Conservation (phyloP, 2,113 vertebrate species). For the Epinephelus cyanopodus region DNA sequence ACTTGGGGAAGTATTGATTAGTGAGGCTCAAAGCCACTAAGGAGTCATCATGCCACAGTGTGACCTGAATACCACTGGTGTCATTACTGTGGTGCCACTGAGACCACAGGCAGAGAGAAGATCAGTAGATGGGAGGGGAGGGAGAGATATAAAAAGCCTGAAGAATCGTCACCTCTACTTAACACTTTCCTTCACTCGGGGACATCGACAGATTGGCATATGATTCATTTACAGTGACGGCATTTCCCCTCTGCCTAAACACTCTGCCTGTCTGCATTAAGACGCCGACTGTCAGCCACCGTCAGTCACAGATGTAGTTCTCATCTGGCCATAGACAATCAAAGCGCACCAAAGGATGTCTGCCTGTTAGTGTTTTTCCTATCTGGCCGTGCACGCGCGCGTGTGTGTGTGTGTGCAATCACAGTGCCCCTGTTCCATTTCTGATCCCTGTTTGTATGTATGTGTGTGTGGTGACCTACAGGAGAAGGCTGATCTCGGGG, state of each 20-base stretch:
- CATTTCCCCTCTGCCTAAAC: conserved; percentile 50
- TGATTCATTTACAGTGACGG: conserved; percentile 72
- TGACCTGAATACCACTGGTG: conserved; percentile 58
- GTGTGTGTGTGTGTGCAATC: conserved; percentile 24
- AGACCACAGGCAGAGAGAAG: conserved; percentile 50
- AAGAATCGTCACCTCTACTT: conserved; percentile 45
- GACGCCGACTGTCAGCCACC: conserved; percentile 31
- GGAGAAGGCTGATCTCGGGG: conserved; percentile 96
- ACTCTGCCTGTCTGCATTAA: conserved; percentile 60
- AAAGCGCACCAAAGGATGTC: conserved; percentile 6
- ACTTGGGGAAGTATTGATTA: conserved; percentile 60
- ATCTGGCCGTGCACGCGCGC: background rate
- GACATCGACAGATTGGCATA: conserved; percentile 63
- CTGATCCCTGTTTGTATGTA: conserved; percentile 45
- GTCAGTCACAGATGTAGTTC: conserved; percentile 45
- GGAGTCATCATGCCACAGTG: conserved; percentile 48
- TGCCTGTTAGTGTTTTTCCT: conserved; percentile 13
- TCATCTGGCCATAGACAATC: conserved; percentile 24
- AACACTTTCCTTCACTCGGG: conserved; percentile 55
- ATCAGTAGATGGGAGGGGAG: conserved; percentile 37
- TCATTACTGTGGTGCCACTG: conserved; percentile 52
- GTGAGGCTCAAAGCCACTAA: conserved; percentile 49
- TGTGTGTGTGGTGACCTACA: conserved; percentile 73
- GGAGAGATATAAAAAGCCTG: conserved; percentile 39
- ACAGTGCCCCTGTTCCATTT: background rate